Evolutionary conservation across 2,888 invertebrate genomes (phyloP), one percentile per base, ranked within the genome.

Genomic region (Drosophila prolongata): DNA sequence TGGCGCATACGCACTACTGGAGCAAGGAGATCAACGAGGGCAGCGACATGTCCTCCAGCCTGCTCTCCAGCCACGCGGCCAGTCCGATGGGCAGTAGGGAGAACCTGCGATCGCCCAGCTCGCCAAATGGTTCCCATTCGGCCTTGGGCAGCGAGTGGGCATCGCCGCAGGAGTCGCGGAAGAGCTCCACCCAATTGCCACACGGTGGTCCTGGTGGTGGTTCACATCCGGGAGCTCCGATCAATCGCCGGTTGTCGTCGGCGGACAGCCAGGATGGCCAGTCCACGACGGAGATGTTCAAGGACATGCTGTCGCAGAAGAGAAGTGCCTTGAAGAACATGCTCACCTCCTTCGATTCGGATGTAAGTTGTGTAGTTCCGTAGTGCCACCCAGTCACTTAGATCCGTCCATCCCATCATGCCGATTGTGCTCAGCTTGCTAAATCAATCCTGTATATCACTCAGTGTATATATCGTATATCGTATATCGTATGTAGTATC

Each of bases 1-100:
- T 99, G 90, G 97, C 98, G 3, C 99, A 99, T 92, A 99, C 99
- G 0, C 99, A 99, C 93, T 99, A 96, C 91, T 98, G 98, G 98
- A 96, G 96, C 81, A 96, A 97, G 90, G 98, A 98, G 91, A 91
- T 97, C 9, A 94, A 93, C 43, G 95, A 95, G 75, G 94, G 93
- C 34, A 94, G 93, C 27, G 93, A 93, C 47, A 90, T 92, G 75
- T 91, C 92, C 37, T 90, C 92, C n/a, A 92, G 92, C 61, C 65
- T 92, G 37, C 76, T 92, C 11, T 92, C 92, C 49, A 90, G 92
- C 71, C 92, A 92, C 78, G 91, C 91, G 4, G 90, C 90, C 19
- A 92, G 90, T 69, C 96, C 96, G 4, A 94, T 94, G 86, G 95
- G 95, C 50, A 95, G 95, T 89, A 93, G 93, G 50, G 95, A 95